phyloP scores from a whole-genome alignment of 1,140 invertebrate genomes.

The Drosophila rhopaloa region DNA sequence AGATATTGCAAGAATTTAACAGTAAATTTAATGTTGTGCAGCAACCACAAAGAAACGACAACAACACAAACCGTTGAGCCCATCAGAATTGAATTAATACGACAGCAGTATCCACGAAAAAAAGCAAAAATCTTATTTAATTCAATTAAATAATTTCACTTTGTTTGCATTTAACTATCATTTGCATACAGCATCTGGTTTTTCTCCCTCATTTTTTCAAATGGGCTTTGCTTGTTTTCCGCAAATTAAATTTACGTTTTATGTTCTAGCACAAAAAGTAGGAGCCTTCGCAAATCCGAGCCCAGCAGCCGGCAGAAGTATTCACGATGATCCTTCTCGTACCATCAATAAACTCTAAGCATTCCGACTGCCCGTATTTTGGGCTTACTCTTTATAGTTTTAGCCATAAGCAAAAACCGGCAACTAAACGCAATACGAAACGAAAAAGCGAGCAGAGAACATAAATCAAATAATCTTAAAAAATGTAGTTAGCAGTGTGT shows the following conservation, averaged over 20 bases:
- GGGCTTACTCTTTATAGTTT: conserved; percentile 33
- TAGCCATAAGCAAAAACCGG: conserved; percentile 42
- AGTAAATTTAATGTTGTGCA: conserved; percentile 46
- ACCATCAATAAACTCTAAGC: conserved; percentile 37
- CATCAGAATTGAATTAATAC: conserved; percentile 45
- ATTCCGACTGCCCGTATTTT: conserved; percentile 58
- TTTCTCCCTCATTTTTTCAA: conserved; percentile 19
- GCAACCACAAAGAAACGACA: conserved; percentile 42
- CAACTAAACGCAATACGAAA: conserved; percentile 11
- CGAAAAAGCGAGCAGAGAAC: conserved; percentile 18
- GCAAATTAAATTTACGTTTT: conserved; percentile 62
- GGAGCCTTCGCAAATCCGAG: conserved; percentile 15
- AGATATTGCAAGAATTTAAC: conserved; percentile 28
- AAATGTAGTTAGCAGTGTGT: conserved; percentile 39
- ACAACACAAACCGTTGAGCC: conserved; percentile 16
- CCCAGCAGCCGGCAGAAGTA: conserved; percentile 40
- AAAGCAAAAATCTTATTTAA: conserved; percentile 80
- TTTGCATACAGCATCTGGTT: conserved; percentile 54
- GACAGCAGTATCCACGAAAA: conserved; percentile 19
- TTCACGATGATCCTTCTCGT: conserved; percentile 40
- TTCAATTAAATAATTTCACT: conserved; percentile 81
- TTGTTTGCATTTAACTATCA: conserved; percentile 70
- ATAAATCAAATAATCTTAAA: conserved; percentile 48
- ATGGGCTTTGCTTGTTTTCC: conserved; percentile 31
- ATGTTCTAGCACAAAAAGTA: conserved; percentile 72